Percentiles rank a stretch among this genome's conserved stretches.
phyloP scores from a whole-genome alignment of 2,888 invertebrate species.

The Drosophila infuscata region DNA sequence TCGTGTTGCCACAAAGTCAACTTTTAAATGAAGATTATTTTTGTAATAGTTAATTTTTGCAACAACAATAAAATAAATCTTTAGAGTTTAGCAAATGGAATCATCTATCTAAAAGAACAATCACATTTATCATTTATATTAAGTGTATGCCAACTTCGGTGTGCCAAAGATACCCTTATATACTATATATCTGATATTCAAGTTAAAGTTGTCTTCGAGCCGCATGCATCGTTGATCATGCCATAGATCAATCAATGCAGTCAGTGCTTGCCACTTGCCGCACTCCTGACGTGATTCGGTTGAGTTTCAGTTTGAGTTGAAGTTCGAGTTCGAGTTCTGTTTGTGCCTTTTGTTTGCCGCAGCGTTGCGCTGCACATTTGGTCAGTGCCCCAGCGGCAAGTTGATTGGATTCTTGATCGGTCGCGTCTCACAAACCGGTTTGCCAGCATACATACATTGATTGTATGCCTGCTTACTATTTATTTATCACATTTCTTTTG shows the following conservation, averaged over 20 bases:
- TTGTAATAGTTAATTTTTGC: not conserved
- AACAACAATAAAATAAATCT: not conserved
- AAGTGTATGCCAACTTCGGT: constrained; percentile 5
- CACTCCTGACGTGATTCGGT: constrained; percentile 29
- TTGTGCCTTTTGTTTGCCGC: constrained; percentile 62
- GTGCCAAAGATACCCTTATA: not conserved
- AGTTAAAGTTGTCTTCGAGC: constrained; percentile 47
- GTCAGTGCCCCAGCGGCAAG: constrained; percentile 69
- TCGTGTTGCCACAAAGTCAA: not conserved
- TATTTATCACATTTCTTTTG: constrained; percentile 75
- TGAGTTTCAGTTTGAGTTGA: constrained; percentile 27
- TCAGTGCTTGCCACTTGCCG: constrained; percentile 49
- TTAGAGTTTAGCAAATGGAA: not conserved
- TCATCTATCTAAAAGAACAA: not conserved
- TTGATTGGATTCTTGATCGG: constrained; percentile 77
- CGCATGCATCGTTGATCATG: constrained; percentile 69
- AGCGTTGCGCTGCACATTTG: constrained; percentile 53
- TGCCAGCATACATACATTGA: constrained; percentile 12
- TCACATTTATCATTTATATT: too few relatives aligned
- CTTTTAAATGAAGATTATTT: not conserved
- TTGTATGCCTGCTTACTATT: constrained; percentile 65
- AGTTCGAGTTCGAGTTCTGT: constrained; percentile 39
- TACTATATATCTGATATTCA: constrained; percentile 14
- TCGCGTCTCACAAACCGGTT: constrained; percentile 56
- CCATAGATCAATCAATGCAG: constrained; percentile 79